Evolutionary conservation across 37 sponge, comb jelly and placozoan species (phyloP).

Genomic region (Oscarella lobularis): DNA sequence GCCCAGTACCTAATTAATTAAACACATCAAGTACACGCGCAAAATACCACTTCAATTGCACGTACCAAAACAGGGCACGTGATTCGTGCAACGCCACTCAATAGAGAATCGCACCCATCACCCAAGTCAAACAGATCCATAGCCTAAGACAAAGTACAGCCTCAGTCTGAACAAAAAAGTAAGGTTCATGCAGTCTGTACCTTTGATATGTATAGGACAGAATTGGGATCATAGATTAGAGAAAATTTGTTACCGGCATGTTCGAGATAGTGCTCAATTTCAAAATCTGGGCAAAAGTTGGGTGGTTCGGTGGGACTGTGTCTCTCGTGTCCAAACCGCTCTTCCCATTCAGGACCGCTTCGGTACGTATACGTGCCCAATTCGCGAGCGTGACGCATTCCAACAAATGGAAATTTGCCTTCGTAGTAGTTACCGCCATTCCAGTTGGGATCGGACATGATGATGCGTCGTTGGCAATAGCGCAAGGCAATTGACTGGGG

Average conservation of each 20-base stretch:
- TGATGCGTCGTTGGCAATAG: constrained; percentile 50
- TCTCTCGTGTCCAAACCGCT: constrained; percentile 34
- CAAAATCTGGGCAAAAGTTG: constrained; percentile 65
- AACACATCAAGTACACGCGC: not conserved
- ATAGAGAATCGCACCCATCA: constrained; percentile 23
- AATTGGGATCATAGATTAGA: constrained; percentile 56
- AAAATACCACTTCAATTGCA: not conserved
- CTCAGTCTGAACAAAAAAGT: not conserved
- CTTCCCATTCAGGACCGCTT: constrained; percentile 66
- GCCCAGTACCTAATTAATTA: constrained; percentile 29
- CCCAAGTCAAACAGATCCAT: constrained; percentile 69
- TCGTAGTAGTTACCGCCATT: constrained; percentile 55
- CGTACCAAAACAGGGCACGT: constrained; percentile 49
- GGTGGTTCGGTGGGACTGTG: constrained; percentile 17
- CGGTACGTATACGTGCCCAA: constrained; percentile 56
- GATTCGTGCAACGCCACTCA: constrained; percentile 31
- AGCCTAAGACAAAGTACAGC: constrained; percentile 22
- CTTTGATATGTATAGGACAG: constrained; percentile 62
- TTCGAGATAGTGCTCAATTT: constrained; percentile 54
- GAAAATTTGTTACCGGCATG: constrained; percentile 53
- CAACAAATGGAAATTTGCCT: constrained; percentile 37
- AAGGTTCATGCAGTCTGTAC: not conserved
- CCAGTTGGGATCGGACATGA: constrained; percentile 79
- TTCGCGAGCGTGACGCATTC: constrained; percentile 66
- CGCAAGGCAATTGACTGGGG: constrained; percentile 64